A percentile compares a stretch with the other conserved stretches of the same genome.
Evolutionary conservation across 2,888 invertebrate species (phyloP).

Genomic region (Eumerus sabulonum): DNA sequence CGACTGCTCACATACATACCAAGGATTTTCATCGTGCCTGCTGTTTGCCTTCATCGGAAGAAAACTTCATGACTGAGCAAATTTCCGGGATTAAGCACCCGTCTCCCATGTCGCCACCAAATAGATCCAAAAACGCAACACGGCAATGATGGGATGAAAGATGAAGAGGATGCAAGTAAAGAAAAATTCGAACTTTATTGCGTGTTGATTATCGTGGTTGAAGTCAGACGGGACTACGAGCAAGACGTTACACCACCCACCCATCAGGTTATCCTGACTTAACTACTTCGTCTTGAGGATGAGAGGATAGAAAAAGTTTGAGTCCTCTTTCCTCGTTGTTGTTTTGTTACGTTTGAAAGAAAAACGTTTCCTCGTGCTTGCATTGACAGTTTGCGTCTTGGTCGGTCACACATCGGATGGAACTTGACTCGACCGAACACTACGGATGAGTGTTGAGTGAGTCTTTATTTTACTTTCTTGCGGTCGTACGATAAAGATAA

Average conservation of each 20-base stretch:
- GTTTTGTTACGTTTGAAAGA: constrained; percentile 32
- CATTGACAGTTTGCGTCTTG: constrained; percentile 67
- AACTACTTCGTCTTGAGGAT: constrained; percentile 62
- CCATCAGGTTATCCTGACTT: constrained; percentile 54
- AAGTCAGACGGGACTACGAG: background rate
- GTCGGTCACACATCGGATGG: constrained; percentile 10
- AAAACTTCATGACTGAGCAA: constrained; percentile 63
- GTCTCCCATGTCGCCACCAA: background rate
- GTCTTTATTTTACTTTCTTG: constrained; percentile 53
- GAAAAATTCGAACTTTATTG: constrained; percentile 68
- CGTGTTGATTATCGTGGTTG: constrained; percentile 63
- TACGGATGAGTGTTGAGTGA: constrained; percentile 27
- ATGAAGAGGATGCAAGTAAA: constrained; percentile 38
- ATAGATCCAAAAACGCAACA: too few species aligned
- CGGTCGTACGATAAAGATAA: constrained; percentile 9
- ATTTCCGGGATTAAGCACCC: constrained; percentile 58
- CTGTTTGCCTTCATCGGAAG: background rate
- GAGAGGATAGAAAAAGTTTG: constrained; percentile 60
- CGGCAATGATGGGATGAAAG: background rate
- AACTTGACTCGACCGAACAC: background rate
- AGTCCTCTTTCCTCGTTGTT: constrained; percentile 9
- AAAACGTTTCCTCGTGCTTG: constrained; percentile 64
- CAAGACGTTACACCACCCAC: background rate
- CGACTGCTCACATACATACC: constrained; percentile 55
- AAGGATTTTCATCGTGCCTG: constrained; percentile 47